These are phyloP conservation scores for Turnix velox DNA, from an alignment of 2,113 vertebrate species.

Conservation along the genomic window DNA sequence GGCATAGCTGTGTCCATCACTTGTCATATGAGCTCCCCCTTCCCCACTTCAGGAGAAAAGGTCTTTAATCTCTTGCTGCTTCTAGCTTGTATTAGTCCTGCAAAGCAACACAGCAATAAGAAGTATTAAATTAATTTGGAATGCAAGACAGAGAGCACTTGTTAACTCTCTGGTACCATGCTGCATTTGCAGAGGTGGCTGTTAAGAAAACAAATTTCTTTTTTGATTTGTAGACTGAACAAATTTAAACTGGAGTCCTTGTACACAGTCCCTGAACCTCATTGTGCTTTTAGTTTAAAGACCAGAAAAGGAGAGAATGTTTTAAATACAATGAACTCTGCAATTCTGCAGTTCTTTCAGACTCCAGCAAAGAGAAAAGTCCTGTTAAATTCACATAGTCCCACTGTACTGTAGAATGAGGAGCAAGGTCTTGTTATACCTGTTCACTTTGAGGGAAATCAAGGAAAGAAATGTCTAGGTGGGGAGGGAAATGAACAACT, in stretches of 20 bases:
- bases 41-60: background rate
- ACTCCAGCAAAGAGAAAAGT: background rate
- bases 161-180: slow-evolving; percentile 3
- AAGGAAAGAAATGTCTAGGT: background rate
- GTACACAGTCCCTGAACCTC: background rate
- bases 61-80: background rate
- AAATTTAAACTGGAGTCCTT: slow-evolving; percentile 39
- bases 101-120: background rate
- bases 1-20: background rate
- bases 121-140: slow-evolving; percentile 18
- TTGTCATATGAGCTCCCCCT: background rate
- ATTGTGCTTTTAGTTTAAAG: slow-evolving; percentile 21
- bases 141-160: slow-evolving; percentile 24
- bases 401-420: background rate
- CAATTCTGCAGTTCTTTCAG: background rate
- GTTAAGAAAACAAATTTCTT: slow-evolving; percentile 54
- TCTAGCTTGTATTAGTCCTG: background rate
- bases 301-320: background rate
- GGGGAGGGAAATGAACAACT: background rate
- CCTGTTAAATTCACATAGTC: background rate
- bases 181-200: slow-evolving; percentile 26
- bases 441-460: background rate
- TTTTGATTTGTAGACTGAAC: slow-evolving; percentile 47
- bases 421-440: background rate
- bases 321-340: background rate